Evolutionary conservation across 2,113 vertebrate species (phyloP).

Genomic region (Pluvialis apricaria): DNA sequence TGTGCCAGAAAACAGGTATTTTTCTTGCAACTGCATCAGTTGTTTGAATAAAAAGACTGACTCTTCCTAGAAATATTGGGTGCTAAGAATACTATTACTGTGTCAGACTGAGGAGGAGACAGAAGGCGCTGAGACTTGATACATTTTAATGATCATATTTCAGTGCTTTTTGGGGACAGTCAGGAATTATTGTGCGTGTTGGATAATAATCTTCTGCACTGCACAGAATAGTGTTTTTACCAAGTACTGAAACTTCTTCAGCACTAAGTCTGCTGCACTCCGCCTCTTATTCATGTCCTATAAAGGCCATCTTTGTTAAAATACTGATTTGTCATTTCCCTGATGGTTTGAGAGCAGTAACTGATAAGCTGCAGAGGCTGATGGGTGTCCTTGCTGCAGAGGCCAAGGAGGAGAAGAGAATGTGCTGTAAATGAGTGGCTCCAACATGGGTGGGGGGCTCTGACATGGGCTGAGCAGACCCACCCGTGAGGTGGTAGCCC

Average conservation of each 20-base stretch:
- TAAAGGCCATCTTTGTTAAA: not conserved
- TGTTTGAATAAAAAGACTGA: not conserved
- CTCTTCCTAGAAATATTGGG: not conserved
- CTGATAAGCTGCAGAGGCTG: not conserved
- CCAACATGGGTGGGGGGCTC: not conserved
- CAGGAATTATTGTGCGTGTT: not conserved
- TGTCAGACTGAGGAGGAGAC: not conserved
- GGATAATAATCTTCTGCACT: not conserved
- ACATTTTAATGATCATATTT: not conserved
- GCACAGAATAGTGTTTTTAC: not conserved
- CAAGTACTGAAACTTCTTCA: not conserved
- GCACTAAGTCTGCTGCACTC: not conserved
- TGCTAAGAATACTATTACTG: not conserved
- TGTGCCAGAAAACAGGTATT: not conserved
- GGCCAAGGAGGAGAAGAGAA: not conserved
- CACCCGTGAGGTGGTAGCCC: rapidly evolving
- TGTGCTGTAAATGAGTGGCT: not conserved
- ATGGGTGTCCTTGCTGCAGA: not conserved
- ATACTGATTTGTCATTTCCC: not conserved
- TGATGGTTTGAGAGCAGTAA: not conserved
- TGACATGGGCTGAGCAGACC: not conserved
- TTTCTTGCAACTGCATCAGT: not conserved
- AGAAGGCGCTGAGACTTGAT: not conserved
- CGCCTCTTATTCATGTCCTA: not conserved
- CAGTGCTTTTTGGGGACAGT: not conserved